phyloP scores from a whole-genome alignment of 2,797 vertebrate species.

The Carduelis carduelis region DNA sequence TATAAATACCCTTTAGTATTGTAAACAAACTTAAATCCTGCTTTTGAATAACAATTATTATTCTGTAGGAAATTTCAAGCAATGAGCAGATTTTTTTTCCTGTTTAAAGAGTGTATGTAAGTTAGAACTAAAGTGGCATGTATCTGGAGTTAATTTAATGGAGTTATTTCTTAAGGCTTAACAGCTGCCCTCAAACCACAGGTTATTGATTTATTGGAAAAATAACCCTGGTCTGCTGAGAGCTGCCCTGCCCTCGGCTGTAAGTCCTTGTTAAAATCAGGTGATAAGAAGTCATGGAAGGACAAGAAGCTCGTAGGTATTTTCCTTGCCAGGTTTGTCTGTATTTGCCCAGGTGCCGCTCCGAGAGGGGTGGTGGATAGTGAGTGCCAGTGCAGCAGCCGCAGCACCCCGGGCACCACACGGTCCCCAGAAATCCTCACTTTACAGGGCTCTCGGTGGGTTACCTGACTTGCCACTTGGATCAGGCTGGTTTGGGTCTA shows the following conservation, averaged over 20 bases:
- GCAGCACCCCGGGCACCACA: not conserved
- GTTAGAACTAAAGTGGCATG: not conserved
- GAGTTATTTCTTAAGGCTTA: not conserved
- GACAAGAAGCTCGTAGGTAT: not conserved
- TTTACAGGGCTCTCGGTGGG: not conserved
- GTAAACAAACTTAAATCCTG: not conserved
- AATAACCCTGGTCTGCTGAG: not conserved
- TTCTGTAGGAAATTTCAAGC: not conserved
- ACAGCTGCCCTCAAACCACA: not conserved
- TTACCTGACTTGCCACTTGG: not conserved
- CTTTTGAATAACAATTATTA: not conserved
- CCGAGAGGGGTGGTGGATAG: not conserved
- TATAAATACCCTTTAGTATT: not conserved
- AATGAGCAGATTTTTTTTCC: not conserved
- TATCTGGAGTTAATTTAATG: not conserved
- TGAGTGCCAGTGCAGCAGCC: not conserved
- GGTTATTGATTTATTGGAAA: fast-evolving
- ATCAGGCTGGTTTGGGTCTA: not conserved
- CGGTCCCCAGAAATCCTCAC: not conserved
- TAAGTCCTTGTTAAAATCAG: not conserved
- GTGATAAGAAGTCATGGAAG: not conserved
- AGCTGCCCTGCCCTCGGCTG: not conserved
- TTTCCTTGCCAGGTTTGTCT: not conserved
- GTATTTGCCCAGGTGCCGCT: not conserved
- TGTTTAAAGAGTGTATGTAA: not conserved